A percentile compares a stretch with the other conserved stretches of the same genome.
Evolutionary conservation across 2,797 vertebrate genomes (phyloP).

Genomic region (Acipenser oxyrinchus): DNA sequence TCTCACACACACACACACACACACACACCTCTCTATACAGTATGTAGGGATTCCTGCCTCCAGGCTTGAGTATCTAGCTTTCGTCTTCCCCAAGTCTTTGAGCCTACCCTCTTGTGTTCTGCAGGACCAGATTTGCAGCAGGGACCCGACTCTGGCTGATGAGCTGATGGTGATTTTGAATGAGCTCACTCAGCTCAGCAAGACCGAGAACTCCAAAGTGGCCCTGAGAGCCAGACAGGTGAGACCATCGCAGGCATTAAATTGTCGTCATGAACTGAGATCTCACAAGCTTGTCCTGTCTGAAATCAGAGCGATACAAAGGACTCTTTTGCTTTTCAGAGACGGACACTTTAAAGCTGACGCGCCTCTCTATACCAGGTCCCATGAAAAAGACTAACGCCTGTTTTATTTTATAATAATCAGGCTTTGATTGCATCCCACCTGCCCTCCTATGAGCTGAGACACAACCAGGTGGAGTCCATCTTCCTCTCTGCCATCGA

Average conservation of each 20-base stretch:
- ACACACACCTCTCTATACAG: too few species aligned
- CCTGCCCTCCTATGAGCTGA: slow-evolving; percentile 88
- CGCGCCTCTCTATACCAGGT: neutral
- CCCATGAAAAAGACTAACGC: neutral
- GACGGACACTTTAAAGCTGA: neutral
- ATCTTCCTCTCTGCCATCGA: slow-evolving; percentile 94
- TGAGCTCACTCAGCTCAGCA: slow-evolving; percentile 88
- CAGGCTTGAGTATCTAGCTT: neutral
- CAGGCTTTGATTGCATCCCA: slow-evolving; percentile 92
- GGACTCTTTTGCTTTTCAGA: too few species aligned
- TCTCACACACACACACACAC: too few species aligned
- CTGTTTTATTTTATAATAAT: neutral
- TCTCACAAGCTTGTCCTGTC: neutral
- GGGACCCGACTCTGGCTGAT: slow-evolving; percentile 81
- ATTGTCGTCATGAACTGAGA: neutral
- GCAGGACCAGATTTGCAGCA: slow-evolving; percentile 87
- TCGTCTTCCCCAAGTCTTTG: neutral
- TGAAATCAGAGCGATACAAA: neutral
- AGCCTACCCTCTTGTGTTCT: neutral
- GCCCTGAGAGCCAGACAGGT: slow-evolving; percentile 86
- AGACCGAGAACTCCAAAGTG: slow-evolving; percentile 87
- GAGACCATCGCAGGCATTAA: slow-evolving; percentile 28
- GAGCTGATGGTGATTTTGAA: slow-evolving; percentile 81
- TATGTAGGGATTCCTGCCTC: too few species aligned
- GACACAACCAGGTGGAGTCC: slow-evolving; percentile 97